Base-by-base conservation (phyloP, 2,797 vertebrate genomes). In the Aeoliscus strigatus region DNA sequence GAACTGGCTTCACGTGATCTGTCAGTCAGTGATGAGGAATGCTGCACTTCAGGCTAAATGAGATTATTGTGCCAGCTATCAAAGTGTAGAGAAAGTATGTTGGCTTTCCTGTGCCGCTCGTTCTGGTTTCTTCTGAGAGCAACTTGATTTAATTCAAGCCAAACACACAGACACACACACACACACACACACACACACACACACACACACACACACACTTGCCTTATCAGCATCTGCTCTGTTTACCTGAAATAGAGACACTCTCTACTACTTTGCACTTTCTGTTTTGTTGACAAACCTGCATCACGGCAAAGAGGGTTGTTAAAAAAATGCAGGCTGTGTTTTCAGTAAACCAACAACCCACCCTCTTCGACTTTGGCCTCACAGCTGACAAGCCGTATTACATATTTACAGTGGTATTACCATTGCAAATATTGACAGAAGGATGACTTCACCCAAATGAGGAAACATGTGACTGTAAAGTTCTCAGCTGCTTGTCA, bases 351-450 rank as follows among this genome's bases (percentile, higher is more conserved):
- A 83, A 85, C 61, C 40, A 50, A 16, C 44, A 25, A 27, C 50
- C 46, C 17, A 0, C 51, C 48, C 58, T 46, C 16, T 47, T 49
- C 26, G 30, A 66, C 51, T 66, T 32, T 8, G 69, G 32, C 27
- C 25, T 38, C 50, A 27, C 53, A 52, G 40, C 26, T 50, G 58
- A 56, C 54, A 11, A 43, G 39, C 42, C 10, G 26, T 18, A 51
- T 75, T 60, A 50, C 68, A 80, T 75, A 72, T 81, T 81, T 68
- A 67, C 76, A 43, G 55, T 27, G 56, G 73, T 69, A 79, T 83
- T 76, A 81, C 62, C 76, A 80, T 74, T 70, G 71, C 82, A 87
- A 87, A 86, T 85, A 85, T 87, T 87, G 81, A 86, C 85, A 75
- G 52, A 76, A 44, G 29, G 51, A 82, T 83, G 79, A 82, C 77